Percentiles rank a stretch among this genome's conserved stretches.
Evolutionary conservation across 2,113 vertebrate genomes (phyloP).

Genomic region (Cynocephalus volans): DNA sequence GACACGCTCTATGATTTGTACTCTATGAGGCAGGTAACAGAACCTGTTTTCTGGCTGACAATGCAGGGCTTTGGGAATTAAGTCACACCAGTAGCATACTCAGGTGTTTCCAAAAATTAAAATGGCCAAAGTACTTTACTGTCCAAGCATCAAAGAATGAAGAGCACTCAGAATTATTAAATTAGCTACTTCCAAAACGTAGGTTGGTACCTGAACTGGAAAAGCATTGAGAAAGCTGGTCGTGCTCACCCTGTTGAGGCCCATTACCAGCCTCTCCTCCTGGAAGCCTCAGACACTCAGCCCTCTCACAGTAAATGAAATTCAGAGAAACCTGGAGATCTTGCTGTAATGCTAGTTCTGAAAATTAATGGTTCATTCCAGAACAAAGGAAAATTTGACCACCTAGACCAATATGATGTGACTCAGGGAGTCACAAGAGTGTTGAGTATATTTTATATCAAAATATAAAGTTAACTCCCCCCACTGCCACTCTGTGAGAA

Average conservation of each 20-base stretch:
- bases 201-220: not conserved
- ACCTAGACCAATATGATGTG: not conserved
- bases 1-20: not conserved
- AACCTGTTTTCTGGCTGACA: not conserved
- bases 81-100: not conserved
- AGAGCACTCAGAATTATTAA: not conserved
- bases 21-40: not conserved
- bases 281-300: not conserved
- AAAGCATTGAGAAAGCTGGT: not conserved
- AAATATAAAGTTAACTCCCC: not conserved
- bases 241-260: not conserved
- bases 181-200: not conserved
- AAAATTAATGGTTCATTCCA: not conserved
- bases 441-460: not conserved
- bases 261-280: too few relatives aligned
- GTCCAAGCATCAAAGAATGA: not conserved
- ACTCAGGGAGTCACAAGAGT: not conserved
- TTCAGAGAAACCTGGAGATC: not conserved
- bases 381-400: not conserved
- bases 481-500: not conserved
- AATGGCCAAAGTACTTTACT: not conserved
- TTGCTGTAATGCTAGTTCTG: not conserved
- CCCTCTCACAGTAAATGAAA: not conserved
- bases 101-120: not conserved
- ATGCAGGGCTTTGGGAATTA: not conserved